Percentiles rank a stretch among this genome's conserved stretches.
Evolutionary conservation across 2,113 vertebrate genomes (phyloP).

Genomic region (Cheirogaleus medius): DNA sequence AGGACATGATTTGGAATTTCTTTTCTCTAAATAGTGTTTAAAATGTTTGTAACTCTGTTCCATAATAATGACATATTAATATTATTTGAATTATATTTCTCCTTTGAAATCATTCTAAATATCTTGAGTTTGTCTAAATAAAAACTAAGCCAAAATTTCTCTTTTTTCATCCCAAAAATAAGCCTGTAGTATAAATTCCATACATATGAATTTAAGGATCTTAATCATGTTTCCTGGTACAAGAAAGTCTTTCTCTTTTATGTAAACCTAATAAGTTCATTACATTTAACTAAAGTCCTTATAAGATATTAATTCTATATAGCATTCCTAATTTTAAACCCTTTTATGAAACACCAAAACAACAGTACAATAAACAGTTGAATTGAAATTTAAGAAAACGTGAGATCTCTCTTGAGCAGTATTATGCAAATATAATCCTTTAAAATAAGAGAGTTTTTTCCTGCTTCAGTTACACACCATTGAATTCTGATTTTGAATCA

Average conservation of each 20-base stretch:
- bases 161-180: neutral
- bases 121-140: conserved; percentile 21
- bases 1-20: neutral
- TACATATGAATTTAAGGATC: neutral
- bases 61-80: neutral
- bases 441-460: neutral
- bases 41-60: conserved; percentile 29
- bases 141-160: conserved; percentile 13
- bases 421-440: conserved; percentile 1
- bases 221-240: neutral
- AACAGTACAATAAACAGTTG: neutral
- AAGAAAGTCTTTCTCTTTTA: neutral
- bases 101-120: neutral
- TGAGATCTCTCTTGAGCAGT: neutral
- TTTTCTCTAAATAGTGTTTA: conserved; percentile 27
- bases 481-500: conserved; percentile 29
- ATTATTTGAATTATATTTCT: conserved; percentile 4
- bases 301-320: neutral
- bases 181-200: neutral
- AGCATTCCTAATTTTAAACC: neutral
- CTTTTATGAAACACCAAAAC: neutral
- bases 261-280: neutral
- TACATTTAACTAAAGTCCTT: neutral
- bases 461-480: neutral
- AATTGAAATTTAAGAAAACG: conserved; percentile 24